These are phyloP conservation scores for Montipora capitata DNA, from an alignment of 92 coral and sea anemone species.

Conservation along the genomic window DNA sequence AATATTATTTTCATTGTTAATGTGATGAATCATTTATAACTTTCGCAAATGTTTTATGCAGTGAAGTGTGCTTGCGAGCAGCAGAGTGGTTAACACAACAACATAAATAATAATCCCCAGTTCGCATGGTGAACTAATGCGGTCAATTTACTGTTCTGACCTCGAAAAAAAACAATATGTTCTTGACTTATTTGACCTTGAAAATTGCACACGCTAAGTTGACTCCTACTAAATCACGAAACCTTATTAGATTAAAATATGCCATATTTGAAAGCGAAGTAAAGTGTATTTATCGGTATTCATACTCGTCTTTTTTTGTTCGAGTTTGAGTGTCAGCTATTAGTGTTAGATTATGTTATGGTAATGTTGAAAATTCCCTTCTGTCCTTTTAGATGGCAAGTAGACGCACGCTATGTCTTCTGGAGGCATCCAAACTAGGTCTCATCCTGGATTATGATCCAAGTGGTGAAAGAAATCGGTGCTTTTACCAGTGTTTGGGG, in stretches of 20 bases:
- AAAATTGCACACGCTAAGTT: neutral
- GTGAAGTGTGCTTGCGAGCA: too few relatives aligned
- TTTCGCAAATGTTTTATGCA: too few relatives aligned
- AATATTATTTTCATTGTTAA: too few relatives aligned
- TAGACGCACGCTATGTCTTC: constrained; percentile 18
- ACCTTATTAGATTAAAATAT: neutral
- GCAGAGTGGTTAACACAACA: too few relatives aligned
- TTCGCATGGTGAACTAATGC: constrained; percentile 10
- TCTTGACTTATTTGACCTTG: constrained; percentile 1
- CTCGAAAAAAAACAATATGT: neutral
- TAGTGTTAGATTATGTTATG: too few relatives aligned
- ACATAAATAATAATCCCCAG: neutral
- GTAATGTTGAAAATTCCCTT: neutral
- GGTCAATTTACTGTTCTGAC: constrained; percentile 12
- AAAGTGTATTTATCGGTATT: neutral
- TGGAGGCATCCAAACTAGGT: constrained; percentile 27
- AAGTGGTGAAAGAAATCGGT: constrained; percentile 30
- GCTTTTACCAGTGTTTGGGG: constrained; percentile 26
- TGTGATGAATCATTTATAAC: too few relatives aligned
- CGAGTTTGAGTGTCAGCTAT: too few relatives aligned
- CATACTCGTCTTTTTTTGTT: too few relatives aligned
- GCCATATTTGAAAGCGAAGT: constrained; percentile 1
- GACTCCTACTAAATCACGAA: constrained; percentile 7
- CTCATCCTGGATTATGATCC: constrained; percentile 23
- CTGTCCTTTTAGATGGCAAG: constrained; percentile 35